These are phyloP conservation scores for Apogon hyalosoma DNA, from an alignment of 2,797 vertebrate species.

Conservation along the genomic window DNA sequence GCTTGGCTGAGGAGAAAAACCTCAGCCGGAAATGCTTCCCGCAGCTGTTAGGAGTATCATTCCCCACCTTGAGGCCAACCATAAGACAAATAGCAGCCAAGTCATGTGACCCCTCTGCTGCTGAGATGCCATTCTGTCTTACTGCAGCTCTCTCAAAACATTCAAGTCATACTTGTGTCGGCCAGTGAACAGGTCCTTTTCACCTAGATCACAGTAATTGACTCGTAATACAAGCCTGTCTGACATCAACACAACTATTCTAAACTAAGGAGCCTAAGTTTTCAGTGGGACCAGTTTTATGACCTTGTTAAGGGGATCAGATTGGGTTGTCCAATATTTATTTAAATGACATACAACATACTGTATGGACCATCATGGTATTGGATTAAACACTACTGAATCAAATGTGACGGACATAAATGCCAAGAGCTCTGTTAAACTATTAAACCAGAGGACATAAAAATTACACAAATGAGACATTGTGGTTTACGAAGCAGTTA, in stretches of 20 bases:
- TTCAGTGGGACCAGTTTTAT: neutral
- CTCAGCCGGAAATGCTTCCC: constrained; percentile 79
- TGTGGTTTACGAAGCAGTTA: neutral
- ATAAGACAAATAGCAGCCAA: constrained; percentile 79
- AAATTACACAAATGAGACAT: neutral
- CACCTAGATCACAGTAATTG: constrained; percentile 31
- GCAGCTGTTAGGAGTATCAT: constrained; percentile 83
- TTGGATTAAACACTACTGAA: neutral
- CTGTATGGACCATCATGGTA: too few species aligned
- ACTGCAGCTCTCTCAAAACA: constrained; percentile 63
- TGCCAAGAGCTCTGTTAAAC: neutral
- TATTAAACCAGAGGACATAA: neutral
- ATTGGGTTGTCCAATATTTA: too few species aligned
- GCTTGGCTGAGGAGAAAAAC: constrained; percentile 67
- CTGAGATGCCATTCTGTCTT: constrained; percentile 64
- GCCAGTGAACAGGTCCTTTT: constrained; percentile 21
- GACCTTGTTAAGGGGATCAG: neutral
- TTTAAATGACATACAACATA: neutral
- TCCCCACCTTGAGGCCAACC: constrained; percentile 80
- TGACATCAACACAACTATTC: constrained; percentile 17
- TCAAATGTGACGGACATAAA: neutral
- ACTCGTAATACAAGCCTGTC: constrained; percentile 3
- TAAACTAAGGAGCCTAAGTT: neutral
- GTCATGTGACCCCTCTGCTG: constrained; percentile 69
- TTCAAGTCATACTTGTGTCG: constrained; percentile 58